phyloP scores from a whole-genome alignment of 2,888 invertebrate genomes.

The Philopedon plagiatum region DNA sequence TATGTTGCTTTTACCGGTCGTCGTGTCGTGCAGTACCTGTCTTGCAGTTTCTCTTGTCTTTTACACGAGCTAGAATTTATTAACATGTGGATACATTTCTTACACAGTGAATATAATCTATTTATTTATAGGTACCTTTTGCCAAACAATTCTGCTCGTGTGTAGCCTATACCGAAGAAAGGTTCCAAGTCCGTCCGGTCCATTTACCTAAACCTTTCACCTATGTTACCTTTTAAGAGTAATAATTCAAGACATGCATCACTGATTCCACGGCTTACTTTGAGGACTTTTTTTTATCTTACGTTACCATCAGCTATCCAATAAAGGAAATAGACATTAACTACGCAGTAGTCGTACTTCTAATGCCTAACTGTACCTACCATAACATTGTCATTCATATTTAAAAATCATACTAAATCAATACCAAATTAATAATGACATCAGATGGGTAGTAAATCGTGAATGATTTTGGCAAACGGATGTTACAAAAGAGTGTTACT shows the following conservation, averaged over 20 bases:
- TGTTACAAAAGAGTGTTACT: conserved; percentile 11
- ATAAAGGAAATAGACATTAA: neutral
- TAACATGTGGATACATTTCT: conserved; percentile 32
- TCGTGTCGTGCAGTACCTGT: conserved; percentile 47
- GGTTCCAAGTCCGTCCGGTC: no score
- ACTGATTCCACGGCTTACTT: no score
- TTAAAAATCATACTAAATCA: neutral
- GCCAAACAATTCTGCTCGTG: no score
- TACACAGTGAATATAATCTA: conserved; percentile 31
- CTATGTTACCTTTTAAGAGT: no score
- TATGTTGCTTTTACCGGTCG: conserved; percentile 39
- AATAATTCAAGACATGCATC: no score
- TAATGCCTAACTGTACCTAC: conserved; percentile 24
- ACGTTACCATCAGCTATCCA: no score
- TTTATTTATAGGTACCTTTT: no score
- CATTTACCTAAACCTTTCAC: no score
- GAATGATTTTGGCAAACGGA: conserved; percentile 29
- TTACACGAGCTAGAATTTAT: conserved; percentile 43
- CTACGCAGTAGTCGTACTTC: neutral
- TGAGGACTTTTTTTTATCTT: no score
- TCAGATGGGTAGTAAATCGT: neutral
- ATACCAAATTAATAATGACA: neutral
- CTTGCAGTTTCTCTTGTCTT: conserved; percentile 44
- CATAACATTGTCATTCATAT: conserved; percentile 21
- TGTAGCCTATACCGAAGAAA: no score